These are phyloP conservation scores for Perca flavescens DNA, from an alignment of 2,113 vertebrate species.

Conservation along the genomic window DNA sequence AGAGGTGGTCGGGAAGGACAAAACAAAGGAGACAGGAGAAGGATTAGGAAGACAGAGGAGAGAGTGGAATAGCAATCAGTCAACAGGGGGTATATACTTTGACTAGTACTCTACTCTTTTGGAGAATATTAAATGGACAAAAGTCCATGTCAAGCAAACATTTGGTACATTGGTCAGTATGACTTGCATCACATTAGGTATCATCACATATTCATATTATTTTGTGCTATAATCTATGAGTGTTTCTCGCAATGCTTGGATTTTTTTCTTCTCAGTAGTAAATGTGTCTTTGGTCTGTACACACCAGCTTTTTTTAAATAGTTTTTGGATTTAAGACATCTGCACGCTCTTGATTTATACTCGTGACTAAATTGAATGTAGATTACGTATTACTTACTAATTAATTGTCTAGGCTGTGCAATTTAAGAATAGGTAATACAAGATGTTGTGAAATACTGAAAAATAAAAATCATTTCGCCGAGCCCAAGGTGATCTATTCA, in stretches of 20 bases:
- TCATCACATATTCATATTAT: neutral
- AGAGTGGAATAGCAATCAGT: neutral
- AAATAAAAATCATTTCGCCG: neutral
- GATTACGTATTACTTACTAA: neutral
- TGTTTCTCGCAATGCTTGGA: neutral
- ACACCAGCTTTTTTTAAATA: neutral
- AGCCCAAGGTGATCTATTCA: neutral
- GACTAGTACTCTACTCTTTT: neutral
- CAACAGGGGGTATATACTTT: neutral
- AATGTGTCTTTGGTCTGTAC: neutral
- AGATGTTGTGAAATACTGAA: neutral
- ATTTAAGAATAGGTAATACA: neutral
- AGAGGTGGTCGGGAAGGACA: slow-evolving; percentile 21
- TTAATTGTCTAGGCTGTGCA: neutral
- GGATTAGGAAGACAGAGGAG: slow-evolving; percentile 23
- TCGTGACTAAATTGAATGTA: slow-evolving; percentile 11
- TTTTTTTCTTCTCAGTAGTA: neutral
- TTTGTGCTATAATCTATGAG: neutral
- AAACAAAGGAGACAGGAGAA: slow-evolving; percentile 30
- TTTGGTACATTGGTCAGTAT: neutral
- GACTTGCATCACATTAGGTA: neutral
- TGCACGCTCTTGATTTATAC: slow-evolving; percentile 20
- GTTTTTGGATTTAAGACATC: slow-evolving; percentile 22
- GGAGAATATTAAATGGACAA: neutral
- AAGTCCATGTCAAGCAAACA: neutral